Percentiles rank a stretch among this genome's conserved stretches.
Conservation (phyloP, 2,888 invertebrate species). For the Pimpla rufipes region DNA sequence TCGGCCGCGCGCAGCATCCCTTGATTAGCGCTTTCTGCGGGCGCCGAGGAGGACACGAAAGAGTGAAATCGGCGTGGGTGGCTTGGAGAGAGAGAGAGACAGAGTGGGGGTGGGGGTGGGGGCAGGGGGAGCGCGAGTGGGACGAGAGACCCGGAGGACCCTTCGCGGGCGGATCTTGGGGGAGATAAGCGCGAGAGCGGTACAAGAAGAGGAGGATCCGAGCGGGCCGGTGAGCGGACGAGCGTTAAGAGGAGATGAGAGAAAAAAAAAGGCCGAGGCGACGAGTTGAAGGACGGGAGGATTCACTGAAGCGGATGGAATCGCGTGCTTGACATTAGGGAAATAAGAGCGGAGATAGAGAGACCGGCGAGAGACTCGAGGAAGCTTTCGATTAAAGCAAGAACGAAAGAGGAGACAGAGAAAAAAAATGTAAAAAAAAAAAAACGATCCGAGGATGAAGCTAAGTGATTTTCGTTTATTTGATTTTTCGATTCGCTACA, state of each 20-base stretch:
- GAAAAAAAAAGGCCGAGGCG: slow-evolving; percentile 10
- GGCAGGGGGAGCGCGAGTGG: not conserved
- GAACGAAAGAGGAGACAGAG: too few species aligned
- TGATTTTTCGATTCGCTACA: slow-evolving; percentile 39
- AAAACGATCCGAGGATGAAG: not conserved
- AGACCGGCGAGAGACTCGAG: slow-evolving; percentile 61
- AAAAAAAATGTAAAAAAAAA: slow-evolving; percentile 17
- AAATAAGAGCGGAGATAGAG: slow-evolving; percentile 61
- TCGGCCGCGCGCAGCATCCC: slow-evolving; percentile 19
- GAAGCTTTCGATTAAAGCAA: slow-evolving; percentile 21
- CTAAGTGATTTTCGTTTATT: slow-evolving; percentile 57
- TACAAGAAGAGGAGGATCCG: slow-evolving; percentile 61
- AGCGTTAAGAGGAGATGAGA: slow-evolving; percentile 44
- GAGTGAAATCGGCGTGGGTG: slow-evolving; percentile 68
- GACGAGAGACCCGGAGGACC: slow-evolving; percentile 40
- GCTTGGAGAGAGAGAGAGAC: slow-evolving; percentile 4
- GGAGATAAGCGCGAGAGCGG: slow-evolving; percentile 66
- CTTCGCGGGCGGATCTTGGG: slow-evolving; percentile 63
- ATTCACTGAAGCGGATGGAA: slow-evolving; percentile 46
- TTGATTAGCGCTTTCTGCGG: slow-evolving; percentile 61
- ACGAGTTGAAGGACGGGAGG: slow-evolving; percentile 41
- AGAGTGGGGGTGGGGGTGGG: too few species aligned
- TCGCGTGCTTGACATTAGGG: slow-evolving; percentile 64
- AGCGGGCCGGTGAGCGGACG: slow-evolving; percentile 62
- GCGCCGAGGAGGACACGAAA: slow-evolving; percentile 44